Percentiles rank a stretch among this genome's conserved stretches.
These are phyloP conservation scores for Channa argus DNA, from an alignment of 2,113 vertebrate genomes.

Conservation along the genomic window DNA sequence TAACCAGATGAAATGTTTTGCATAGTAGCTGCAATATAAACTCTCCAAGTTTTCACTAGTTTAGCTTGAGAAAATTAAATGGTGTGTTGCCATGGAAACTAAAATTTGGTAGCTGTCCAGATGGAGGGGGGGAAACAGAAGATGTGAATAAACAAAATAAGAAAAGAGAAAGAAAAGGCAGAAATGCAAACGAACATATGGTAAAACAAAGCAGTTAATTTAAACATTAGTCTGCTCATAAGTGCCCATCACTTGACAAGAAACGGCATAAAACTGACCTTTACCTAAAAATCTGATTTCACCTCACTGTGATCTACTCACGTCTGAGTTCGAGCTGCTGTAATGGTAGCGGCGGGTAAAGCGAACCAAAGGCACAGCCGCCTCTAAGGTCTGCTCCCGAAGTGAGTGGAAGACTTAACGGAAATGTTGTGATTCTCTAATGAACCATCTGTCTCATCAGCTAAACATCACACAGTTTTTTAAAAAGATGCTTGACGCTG, in stretches of 20 bases:
- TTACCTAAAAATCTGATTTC: constrained; percentile 12
- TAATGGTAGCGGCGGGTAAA: constrained; percentile 4
- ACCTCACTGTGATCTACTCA: constrained; percentile 16
- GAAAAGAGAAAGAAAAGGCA: neutral
- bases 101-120: constrained; percentile 46
- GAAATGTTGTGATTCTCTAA: constrained; percentile 77
- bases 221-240: neutral
- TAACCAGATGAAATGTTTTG: constrained; percentile 43
- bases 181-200: neutral
- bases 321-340: constrained; percentile 15
- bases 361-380: constrained; percentile 24
- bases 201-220: neutral
- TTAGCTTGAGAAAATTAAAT: constrained; percentile 25
- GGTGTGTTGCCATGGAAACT: constrained; percentile 70
- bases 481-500: constrained; percentile 48
- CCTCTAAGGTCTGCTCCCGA: constrained; percentile 42
- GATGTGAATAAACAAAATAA: constrained; percentile 29
- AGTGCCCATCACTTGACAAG: neutral
- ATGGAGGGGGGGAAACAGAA: constrained; percentile 26
- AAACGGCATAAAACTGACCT: constrained; percentile 11
- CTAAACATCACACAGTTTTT: constrained; percentile 56
- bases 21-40: constrained; percentile 32
- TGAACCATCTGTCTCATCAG: constrained; percentile 79
- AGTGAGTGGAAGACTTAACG: constrained; percentile 66
- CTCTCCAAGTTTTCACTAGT: constrained; percentile 22